Percentiles rank a stretch among this genome's conserved stretches.
Evolutionary conservation across 2,888 invertebrate genomes (phyloP).

Genomic region (Argyresthia albistria): DNA sequence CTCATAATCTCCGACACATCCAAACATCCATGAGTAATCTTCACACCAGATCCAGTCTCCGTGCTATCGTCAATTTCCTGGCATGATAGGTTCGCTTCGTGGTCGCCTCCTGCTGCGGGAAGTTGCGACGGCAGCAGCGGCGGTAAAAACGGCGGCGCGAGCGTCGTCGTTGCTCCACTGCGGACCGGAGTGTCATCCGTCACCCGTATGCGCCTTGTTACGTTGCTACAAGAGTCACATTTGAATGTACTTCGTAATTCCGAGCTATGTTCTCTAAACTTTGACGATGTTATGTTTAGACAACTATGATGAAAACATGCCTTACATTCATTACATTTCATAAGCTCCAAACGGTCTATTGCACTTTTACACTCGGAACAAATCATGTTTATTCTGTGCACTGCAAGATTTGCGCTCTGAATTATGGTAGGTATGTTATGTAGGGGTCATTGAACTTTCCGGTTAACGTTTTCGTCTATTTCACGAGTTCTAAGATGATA

Average conservation of each 20-base stretch:
- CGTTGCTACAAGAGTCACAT: neutral
- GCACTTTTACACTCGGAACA: neutral
- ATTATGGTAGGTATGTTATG: too few relatives aligned
- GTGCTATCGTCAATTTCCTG: neutral
- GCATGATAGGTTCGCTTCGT: neutral
- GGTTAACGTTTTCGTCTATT: neutral
- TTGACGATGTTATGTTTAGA: neutral
- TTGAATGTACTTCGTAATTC: neutral
- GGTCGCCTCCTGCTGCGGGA: neutral
- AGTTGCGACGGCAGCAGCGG: neutral
- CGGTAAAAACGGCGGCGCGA: too few relatives aligned
- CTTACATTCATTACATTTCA: neutral
- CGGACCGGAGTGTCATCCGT: neutral
- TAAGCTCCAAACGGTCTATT: neutral
- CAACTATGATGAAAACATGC: neutral
- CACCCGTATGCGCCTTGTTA: neutral
- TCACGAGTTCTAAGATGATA: neutral
- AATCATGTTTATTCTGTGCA: neutral
- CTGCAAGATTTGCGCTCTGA: too few relatives aligned
- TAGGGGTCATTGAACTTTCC: too few relatives aligned
- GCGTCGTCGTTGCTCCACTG: neutral
- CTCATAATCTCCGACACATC: neutral
- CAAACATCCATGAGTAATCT: neutral
- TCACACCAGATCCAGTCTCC: neutral
- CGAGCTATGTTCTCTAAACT: neutral